These are phyloP conservation scores for Sebastes iracundus DNA, from an alignment of 2,797 vertebrate species.

Conservation along the genomic window DNA sequence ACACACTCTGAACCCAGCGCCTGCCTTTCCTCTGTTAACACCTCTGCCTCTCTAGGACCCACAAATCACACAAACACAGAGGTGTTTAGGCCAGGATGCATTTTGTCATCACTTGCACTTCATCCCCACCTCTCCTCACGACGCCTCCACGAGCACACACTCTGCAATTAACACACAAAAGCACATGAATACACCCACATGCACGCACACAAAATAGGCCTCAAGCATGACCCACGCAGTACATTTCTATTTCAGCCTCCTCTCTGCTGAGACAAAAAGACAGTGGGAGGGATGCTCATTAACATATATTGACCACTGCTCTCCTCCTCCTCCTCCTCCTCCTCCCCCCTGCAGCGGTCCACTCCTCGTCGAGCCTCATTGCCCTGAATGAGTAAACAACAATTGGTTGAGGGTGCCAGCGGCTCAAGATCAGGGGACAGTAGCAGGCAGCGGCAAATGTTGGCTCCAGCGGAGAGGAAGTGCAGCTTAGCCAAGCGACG, in stretches of 20 bases:
- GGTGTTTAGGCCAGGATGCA: slow-evolving; percentile 79
- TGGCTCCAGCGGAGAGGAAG: slow-evolving; percentile 56
- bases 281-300: slow-evolving; percentile 12
- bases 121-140: slow-evolving; percentile 25
- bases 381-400: slow-evolving; percentile 63
- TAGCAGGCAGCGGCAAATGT: slow-evolving; percentile 63
- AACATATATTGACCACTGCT: slow-evolving; percentile 32
- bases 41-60: slow-evolving; percentile 54
- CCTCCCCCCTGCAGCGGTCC: slow-evolving; percentile 4
- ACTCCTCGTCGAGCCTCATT: slow-evolving; percentile 42
- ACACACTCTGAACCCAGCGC: slow-evolving; percentile 39
- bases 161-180: slow-evolving; percentile 32
- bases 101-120: slow-evolving; percentile 76
- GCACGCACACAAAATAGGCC: background rate
- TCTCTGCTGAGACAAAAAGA: slow-evolving; percentile 9
- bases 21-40: slow-evolving; percentile 78
- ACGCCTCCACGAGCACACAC: slow-evolving; percentile 7
- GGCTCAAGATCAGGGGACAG: slow-evolving; percentile 46
- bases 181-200: background rate
- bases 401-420: slow-evolving; percentile 50
- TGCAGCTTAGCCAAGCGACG: slow-evolving; percentile 44
- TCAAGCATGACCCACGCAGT: background rate
- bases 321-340: slow-evolving; percentile 9
- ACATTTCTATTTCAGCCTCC: background rate
- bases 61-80: slow-evolving; percentile 73